phyloP scores from a whole-genome alignment of 1,140 invertebrate genomes.

The Scaptodrosophila lebanonensis region DNA sequence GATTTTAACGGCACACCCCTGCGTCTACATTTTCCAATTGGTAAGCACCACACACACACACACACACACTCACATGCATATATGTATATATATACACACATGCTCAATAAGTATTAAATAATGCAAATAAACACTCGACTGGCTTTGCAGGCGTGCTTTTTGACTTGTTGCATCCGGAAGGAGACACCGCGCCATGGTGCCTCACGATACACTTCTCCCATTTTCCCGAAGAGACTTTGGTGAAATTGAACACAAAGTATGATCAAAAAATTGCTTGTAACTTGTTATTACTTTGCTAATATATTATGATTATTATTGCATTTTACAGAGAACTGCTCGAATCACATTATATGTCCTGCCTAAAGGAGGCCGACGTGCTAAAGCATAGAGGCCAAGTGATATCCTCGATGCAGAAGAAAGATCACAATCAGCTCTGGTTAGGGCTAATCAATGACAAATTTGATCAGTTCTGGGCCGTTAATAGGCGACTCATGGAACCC shows the following conservation, averaged over 20 bases:
- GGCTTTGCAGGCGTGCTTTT: slow-evolving; percentile 85
- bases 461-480: slow-evolving; percentile 99
- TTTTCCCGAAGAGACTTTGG: slow-evolving; percentile 88
- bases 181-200: slow-evolving; percentile 91
- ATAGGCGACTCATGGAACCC: slow-evolving; percentile 95
- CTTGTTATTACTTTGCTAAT: background rate
- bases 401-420: slow-evolving; percentile 97
- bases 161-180: slow-evolving; percentile 85
- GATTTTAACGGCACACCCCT: slow-evolving; percentile 94
- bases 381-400: slow-evolving; percentile 96
- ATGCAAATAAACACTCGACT: too few species aligned
- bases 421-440: slow-evolving; percentile 97
- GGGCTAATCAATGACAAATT: slow-evolving; percentile 98
- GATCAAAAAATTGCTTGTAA: background rate
- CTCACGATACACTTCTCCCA: slow-evolving; percentile 97
- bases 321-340: slow-evolving; percentile 91
- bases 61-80: too few species aligned
- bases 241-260: slow-evolving; percentile 88
- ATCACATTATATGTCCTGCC: slow-evolving; percentile 93
- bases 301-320: background rate
- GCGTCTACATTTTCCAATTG: slow-evolving; percentile 98
- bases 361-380: slow-evolving; percentile 98
- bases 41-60: slow-evolving; percentile 65
- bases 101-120: background rate
- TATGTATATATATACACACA: too few species aligned